Evolutionary conservation across 2,888 invertebrate genomes (phyloP), one percentile per base, ranked within the genome.

Genomic region (Adelognathus sp.): DNA sequence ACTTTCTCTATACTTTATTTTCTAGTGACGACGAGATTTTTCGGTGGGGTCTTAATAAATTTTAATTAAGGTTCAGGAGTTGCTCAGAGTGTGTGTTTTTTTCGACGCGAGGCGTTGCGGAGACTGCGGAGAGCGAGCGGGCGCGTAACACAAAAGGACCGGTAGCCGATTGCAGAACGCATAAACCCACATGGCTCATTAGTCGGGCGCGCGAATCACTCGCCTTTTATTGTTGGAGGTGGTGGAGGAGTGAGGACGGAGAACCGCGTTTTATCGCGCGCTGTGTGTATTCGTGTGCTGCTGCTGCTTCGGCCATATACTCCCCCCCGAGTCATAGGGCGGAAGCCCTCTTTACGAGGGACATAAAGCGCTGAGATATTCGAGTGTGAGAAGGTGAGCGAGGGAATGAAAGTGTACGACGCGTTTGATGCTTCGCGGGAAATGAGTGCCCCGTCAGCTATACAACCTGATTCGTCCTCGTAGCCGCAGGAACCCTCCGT

Each of bases 141-240:
- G 66, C 75, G 75, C 79, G 79, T 79, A 79, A 79, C 79, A 83
- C 78, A 82, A 82, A 83, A 81, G 81, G 72, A 81, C 81, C 83
- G 84, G 83, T 84, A 84, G 83, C 84, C 82, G 85, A 86, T 87
- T 83, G 84, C 84, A 80, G 82, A 83, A 85, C 81, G 85, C 85
- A 88, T 88, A 87, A 87, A 88, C 84, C 84, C 86, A 85, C 85
- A 83, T 83, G 84, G 85, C 88, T 88, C 88, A 88, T 88, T 88
- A 88, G 86, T 79, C 71, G 63, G 50, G 76, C 79, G 56, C 71
- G 81, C 80, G 83, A 84, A 84, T 86, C 83, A 82, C 80, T 83
- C 73, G 80, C 73, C 80, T 84, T 87, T 88, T 88, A 87, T 87
- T 85, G 88, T 82, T 81, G 78, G 80, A 87, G 87, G 86, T 87